These are phyloP conservation scores for Tribolium freemani DNA, from an alignment of 2,888 invertebrate species.

Conservation along the genomic window DNA sequence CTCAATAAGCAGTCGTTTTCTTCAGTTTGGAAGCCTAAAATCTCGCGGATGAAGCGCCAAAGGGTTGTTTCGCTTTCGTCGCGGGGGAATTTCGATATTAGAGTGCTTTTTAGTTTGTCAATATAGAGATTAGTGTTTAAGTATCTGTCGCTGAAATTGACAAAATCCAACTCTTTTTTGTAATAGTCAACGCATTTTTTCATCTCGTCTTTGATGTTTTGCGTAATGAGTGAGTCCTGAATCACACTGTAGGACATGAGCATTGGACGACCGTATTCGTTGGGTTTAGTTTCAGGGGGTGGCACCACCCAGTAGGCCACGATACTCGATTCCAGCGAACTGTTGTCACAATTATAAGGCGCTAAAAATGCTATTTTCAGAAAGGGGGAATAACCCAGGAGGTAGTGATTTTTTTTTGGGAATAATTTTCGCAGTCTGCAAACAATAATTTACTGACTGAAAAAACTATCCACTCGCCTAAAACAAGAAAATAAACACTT, in stretches of 20 bases:
- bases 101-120: slow-evolving; percentile 87
- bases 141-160: slow-evolving; percentile 78
- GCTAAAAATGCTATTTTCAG: slow-evolving; percentile 72
- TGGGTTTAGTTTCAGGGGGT: slow-evolving; percentile 92
- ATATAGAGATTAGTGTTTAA: slow-evolving; percentile 81
- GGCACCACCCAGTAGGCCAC: slow-evolving; percentile 96
- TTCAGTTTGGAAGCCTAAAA: slow-evolving; percentile 81
- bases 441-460: no score
- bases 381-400: background rate
- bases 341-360: slow-evolving; percentile 86
- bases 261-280: slow-evolving; percentile 94
- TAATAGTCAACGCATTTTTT: slow-evolving; percentile 89
- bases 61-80: slow-evolving; percentile 80
- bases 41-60: slow-evolving; percentile 85
- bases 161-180: slow-evolving; percentile 76
- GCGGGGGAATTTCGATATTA: slow-evolving; percentile 85
- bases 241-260: slow-evolving; percentile 87
- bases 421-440: no score
- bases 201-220: slow-evolving; percentile 88
- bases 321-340: slow-evolving; percentile 85
- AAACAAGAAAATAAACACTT: slow-evolving; percentile 65
- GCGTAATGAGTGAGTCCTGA: slow-evolving; percentile 85
- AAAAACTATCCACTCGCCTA: no score
- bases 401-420: background rate
- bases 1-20: slow-evolving; percentile 76